Conservation (phyloP, 2,797 vertebrate genomes). For the Eulemur rubriventer region DNA sequence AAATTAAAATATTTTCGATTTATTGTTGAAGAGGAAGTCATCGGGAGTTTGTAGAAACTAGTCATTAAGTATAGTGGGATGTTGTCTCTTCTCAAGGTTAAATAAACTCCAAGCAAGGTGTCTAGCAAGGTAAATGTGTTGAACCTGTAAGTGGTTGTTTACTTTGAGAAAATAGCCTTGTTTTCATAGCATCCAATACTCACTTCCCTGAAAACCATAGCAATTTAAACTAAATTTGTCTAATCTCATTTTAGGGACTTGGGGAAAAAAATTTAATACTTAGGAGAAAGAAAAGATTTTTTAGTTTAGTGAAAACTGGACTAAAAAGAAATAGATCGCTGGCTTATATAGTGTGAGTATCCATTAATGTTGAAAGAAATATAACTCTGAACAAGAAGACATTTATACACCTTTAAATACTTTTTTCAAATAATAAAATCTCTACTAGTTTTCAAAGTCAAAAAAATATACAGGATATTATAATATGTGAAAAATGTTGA, state of each 20-base stretch:
- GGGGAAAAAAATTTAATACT: not conserved
- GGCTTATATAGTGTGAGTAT: not conserved
- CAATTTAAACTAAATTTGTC: not conserved
- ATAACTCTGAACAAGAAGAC: not conserved
- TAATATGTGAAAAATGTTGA: slow-evolving; percentile 16
- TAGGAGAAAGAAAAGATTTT: not conserved
- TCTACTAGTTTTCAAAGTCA: not conserved
- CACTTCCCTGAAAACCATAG: not conserved
- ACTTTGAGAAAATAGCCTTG: not conserved
- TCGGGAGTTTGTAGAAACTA: not conserved
- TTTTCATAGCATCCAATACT: not conserved
- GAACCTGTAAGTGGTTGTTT: not conserved
- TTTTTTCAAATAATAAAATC: not conserved
- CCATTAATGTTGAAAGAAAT: slow-evolving; percentile 12
- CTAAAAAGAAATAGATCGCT: not conserved
- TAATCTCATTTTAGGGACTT: not conserved
- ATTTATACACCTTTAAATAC: not conserved
- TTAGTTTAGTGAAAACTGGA: not conserved
- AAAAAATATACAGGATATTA: not conserved
- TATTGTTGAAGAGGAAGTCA: not conserved
- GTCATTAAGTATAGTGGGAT: not conserved
- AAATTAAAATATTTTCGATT: slow-evolving; percentile 19
- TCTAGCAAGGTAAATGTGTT: not conserved
- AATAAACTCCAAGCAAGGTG: not conserved
- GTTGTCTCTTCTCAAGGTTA: not conserved